These are phyloP conservation scores for Brienomyrus brachyistius DNA, from an alignment of 2,113 vertebrate genomes.

Conservation along the genomic window DNA sequence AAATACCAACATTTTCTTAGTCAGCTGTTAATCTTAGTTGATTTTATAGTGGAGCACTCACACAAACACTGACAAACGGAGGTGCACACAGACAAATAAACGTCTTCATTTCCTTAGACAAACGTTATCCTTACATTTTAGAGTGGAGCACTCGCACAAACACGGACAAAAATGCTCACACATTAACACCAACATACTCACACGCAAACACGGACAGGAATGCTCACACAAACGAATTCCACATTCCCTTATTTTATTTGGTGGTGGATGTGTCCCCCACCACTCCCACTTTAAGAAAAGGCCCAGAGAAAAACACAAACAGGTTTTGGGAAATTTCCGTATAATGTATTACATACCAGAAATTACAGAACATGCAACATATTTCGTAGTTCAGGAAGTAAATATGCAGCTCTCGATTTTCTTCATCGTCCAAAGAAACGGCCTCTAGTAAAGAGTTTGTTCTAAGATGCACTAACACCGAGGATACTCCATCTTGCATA, in stretches of 20 bases:
- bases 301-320: conserved; percentile 5
- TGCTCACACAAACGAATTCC: not conserved
- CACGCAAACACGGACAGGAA: not conserved
- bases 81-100: not conserved
- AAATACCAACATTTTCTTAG: not conserved
- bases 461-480: not conserved
- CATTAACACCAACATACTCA: not conserved
- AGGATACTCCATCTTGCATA: conserved; percentile 19
- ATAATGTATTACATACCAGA: conserved; percentile 16
- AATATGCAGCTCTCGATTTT: conserved; percentile 14
- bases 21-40: not conserved
- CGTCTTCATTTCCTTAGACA: not conserved
- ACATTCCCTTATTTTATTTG: not conserved
- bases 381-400: conserved; percentile 10
- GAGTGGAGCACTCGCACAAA: not conserved
- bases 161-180: not conserved
- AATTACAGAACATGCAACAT: conserved; percentile 26
- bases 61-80: not conserved
- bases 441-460: not conserved
- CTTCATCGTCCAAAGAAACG: not conserved
- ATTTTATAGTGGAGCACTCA: not conserved
- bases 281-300: not conserved
- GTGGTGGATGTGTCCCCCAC: not conserved
- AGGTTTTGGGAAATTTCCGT: conserved; percentile 14
- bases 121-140: not conserved